These are phyloP conservation scores for Drusus annulatus DNA, from an alignment of 1,140 invertebrate species.

Conservation along the genomic window DNA sequence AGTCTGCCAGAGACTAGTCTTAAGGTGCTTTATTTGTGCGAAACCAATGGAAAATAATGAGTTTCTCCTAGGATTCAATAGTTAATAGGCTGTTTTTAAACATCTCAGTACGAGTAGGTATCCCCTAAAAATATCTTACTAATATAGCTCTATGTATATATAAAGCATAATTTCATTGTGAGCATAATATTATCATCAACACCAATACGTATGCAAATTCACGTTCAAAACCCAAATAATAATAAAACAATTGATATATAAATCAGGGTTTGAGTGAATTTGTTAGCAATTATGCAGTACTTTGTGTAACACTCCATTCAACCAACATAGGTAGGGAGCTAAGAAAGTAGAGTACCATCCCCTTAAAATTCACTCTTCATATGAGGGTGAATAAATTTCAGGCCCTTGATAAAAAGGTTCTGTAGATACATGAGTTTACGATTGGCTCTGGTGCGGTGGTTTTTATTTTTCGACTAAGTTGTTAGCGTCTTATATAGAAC, in stretches of 20 bases:
- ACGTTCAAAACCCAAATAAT: neutral
- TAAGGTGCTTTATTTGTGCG: no score
- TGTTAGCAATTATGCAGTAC: slow-evolving; percentile 9
- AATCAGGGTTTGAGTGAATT: slow-evolving; percentile 3
- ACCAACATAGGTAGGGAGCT: no score
- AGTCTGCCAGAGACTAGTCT: no score
- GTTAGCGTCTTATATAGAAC: neutral
- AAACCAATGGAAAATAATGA: no score
- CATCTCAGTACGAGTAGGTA: no score
- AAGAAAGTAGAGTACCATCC: slow-evolving; percentile 10
- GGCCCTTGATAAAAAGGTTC: neutral
- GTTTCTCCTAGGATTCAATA: no score
- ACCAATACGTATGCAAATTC: neutral
- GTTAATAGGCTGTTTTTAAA: no score
- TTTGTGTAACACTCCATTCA: slow-evolving; percentile 16
- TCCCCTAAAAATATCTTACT: no score
- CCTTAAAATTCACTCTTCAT: neutral
- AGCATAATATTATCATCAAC: neutral
- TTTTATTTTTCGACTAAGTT: neutral
- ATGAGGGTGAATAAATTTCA: neutral
- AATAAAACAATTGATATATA: neutral
- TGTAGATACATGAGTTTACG: no score
- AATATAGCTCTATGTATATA: no score
- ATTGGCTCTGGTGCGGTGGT: neutral
- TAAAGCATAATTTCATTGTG: no score